phyloP scores from a whole-genome alignment of 1,140 invertebrate species.

The Lepidotrigona ventralis region DNA sequence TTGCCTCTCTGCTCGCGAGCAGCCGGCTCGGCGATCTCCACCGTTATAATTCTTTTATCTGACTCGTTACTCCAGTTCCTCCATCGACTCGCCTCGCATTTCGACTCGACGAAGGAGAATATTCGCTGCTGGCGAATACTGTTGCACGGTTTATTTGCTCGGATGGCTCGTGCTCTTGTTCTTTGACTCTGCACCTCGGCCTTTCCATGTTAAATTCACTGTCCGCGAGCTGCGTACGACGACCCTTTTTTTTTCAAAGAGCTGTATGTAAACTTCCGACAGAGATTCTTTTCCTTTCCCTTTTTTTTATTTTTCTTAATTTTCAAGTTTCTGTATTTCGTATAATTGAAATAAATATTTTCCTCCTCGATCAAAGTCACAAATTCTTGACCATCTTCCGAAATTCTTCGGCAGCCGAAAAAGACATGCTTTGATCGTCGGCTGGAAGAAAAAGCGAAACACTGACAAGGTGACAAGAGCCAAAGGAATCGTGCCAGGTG shows the following conservation, averaged over 20 bases:
- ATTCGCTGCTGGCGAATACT: too few relatives aligned
- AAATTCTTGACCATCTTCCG: too few relatives aligned
- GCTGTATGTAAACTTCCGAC: too few relatives aligned
- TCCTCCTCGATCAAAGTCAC: too few relatives aligned
- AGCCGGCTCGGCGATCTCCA: constrained; percentile 2
- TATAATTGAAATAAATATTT: too few relatives aligned
- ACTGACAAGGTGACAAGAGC: neutral
- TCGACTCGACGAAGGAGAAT: neutral
- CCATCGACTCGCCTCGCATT: neutral
- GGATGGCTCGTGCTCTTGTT: neutral
- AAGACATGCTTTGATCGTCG: neutral
- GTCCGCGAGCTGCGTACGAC: neutral
- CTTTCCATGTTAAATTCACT: neutral
- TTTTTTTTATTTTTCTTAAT: neutral
- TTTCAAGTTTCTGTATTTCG: too few relatives aligned
- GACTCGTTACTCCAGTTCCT: neutral
- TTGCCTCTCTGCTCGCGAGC: neutral
- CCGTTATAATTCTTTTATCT: constrained; percentile 41
- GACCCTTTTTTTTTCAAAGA: neutral
- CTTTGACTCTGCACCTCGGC: neutral
- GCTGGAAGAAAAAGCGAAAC: neutral
- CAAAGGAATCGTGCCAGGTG: constrained; percentile 55
- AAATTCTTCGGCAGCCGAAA: too few relatives aligned
- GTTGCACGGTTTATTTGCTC: constrained; percentile 3
- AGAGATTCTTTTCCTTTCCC: too few relatives aligned